These are phyloP conservation scores for Dryobota labecula DNA, from an alignment of 2,888 invertebrate species.

Conservation along the genomic window DNA sequence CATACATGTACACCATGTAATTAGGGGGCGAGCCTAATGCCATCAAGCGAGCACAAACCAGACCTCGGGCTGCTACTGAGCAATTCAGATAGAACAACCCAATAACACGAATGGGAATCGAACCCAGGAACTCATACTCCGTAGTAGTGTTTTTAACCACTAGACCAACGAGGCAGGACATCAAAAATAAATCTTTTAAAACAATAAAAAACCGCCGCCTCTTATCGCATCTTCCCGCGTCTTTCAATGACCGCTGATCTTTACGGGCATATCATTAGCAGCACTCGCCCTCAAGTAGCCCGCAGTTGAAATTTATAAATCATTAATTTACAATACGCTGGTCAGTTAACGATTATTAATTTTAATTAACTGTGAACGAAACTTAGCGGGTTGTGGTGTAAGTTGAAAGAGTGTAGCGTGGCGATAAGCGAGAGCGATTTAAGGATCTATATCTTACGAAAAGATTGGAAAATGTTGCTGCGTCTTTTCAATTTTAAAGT, in stretches of 20 bases:
- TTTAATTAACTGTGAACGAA: slow-evolving; percentile 85
- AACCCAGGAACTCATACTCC: no score
- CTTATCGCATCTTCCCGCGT: neutral
- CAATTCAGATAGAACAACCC: no score
- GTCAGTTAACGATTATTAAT: slow-evolving; percentile 86
- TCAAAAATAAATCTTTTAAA: neutral
- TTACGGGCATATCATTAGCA: slow-evolving; percentile 63
- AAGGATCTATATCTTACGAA: neutral
- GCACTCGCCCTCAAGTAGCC: slow-evolving; percentile 75
- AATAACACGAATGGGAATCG: no score
- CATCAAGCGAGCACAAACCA: no score
- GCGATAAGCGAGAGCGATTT: slow-evolving; percentile 25
- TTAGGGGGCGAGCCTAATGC: no score
- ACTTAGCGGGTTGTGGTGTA: slow-evolving; percentile 69
- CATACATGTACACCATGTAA: no score
- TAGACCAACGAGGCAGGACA: no score
- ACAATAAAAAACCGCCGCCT: neutral
- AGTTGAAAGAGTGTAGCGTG: slow-evolving; percentile 59
- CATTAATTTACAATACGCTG: slow-evolving; percentile 84
- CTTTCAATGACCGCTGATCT: slow-evolving; percentile 58
- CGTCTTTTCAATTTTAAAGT: neutral
- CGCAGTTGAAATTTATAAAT: slow-evolving; percentile 76
- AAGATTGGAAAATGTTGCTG: neutral
- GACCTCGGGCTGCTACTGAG: no score
- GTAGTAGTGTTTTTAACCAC: no score